Evolutionary conservation across 2,888 invertebrate species (phyloP).

Genomic region (Zelleria hepariella): DNA sequence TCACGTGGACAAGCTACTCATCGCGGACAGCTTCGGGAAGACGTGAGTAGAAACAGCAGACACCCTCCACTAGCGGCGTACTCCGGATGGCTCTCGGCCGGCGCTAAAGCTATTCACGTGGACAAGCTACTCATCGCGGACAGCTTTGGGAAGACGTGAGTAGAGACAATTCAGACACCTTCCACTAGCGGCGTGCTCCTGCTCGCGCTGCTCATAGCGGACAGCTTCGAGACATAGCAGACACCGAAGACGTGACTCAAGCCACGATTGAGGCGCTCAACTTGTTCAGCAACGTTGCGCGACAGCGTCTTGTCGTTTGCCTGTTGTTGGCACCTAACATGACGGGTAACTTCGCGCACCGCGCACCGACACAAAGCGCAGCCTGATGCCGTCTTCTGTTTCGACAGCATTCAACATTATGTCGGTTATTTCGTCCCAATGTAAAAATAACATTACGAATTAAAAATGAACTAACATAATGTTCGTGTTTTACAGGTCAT

Average conservation of each 20-base stretch:
- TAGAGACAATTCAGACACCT: no score
- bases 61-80: conserved; percentile 89
- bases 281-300: no score
- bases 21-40: conserved; percentile 88
- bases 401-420: no score
- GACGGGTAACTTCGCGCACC: no score
- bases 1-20: conserved; percentile 85
- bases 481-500: conserved; percentile 67
- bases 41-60: conserved; percentile 73
- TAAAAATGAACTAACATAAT: background rate
- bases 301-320: no score
- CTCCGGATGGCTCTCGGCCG: conserved; percentile 91
- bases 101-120: conserved; percentile 82
- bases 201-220: conserved; percentile 84
- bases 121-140: conserved; percentile 88
- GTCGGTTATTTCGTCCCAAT: no score
- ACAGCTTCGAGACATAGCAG: conserved; percentile 80
- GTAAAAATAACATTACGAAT: background rate
- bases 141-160: conserved; percentile 85
- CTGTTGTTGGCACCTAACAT: no score
- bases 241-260: no score
- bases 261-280: no score
- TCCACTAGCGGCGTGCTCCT: no score
- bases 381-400: no score
- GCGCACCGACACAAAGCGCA: no score